Conservation (phyloP, 1,140 invertebrate species). For the Campoletis sonorensis region DNA sequence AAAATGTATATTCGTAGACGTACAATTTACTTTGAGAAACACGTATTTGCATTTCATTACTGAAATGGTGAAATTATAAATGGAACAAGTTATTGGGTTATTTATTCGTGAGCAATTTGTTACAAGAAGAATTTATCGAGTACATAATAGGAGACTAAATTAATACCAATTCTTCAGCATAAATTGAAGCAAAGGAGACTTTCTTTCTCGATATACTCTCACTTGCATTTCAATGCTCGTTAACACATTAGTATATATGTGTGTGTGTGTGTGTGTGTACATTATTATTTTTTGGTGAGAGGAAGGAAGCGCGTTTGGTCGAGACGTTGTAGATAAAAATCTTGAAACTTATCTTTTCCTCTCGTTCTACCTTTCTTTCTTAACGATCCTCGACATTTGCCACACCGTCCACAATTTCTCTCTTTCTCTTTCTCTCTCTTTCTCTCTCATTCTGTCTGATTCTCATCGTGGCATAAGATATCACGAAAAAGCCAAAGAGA, state of each 20-base stretch:
- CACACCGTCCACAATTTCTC: not conserved
- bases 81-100: too few species aligned
- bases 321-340: conserved; percentile 4
- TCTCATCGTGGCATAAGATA: not conserved
- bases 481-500: not conserved
- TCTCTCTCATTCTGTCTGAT: too few species aligned
- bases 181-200: not conserved
- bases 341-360: conserved; percentile 1
- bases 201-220: conserved; percentile 15
- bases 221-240: not conserved
- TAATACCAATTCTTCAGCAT: too few species aligned
- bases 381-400: conserved; percentile 17
- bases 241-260: not conserved
- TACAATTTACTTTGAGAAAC: too few species aligned
- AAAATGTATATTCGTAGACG: too few species aligned
- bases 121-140: not conserved
- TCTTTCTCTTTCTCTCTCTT: not conserved
- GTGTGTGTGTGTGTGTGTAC: too few species aligned
- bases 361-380: conserved; percentile 2
- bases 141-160: too few species aligned
- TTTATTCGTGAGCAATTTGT: too few species aligned
- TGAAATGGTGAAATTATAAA: too few species aligned
- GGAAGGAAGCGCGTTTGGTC: conserved; percentile 23
- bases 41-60: too few species aligned
- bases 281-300: conserved; percentile 15